Percentiles rank a stretch among this genome's conserved stretches.
Evolutionary conservation across 2,888 invertebrate genomes (phyloP).

Genomic region (Dryocosmus kuriphilus): DNA sequence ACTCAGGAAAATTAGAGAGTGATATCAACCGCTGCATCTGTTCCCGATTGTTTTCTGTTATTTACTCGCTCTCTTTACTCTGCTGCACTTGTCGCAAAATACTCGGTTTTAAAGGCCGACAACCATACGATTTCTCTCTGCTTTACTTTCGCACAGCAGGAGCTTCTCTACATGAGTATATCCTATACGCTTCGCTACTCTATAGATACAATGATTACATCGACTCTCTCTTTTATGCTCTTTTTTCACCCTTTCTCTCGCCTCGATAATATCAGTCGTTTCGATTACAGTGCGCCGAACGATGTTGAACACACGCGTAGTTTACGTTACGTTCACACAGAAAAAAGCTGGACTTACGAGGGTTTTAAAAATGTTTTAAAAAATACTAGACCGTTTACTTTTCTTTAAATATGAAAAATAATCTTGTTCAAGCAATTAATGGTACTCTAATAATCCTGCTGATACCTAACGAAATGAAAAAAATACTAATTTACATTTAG

Average conservation of each 20-base stretch:
- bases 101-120: conserved; percentile 23
- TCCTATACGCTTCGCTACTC: neutral
- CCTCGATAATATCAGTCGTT: conserved; percentile 49
- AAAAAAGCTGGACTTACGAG: neutral
- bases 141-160: conserved; percentile 19
- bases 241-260: neutral
- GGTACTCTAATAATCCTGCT: too few species aligned
- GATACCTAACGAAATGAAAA: neutral
- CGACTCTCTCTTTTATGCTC: conserved; percentile 1
- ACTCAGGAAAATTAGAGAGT: conserved; percentile 41
- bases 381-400: too few species aligned
- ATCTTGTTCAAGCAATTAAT: too few species aligned
- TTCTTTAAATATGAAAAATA: too few species aligned
- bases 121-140: conserved; percentile 21
- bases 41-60: conserved; percentile 46
- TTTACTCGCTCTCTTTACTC: conserved; percentile 18
- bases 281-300: conserved; percentile 43
- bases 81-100: conserved; percentile 30
- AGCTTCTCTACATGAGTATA: conserved; percentile 14
- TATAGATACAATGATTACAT: conserved; percentile 43
- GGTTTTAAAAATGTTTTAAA: too few species aligned
- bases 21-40: conserved; percentile 42
- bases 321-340: neutral
- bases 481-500: neutral
- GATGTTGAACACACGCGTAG: conserved; percentile 8